A percentile compares a stretch with the other conserved stretches of the same genome.
Evolutionary conservation across 1,140 invertebrate species (phyloP).

Genomic region (Phymorhynchus buccinoides): DNA sequence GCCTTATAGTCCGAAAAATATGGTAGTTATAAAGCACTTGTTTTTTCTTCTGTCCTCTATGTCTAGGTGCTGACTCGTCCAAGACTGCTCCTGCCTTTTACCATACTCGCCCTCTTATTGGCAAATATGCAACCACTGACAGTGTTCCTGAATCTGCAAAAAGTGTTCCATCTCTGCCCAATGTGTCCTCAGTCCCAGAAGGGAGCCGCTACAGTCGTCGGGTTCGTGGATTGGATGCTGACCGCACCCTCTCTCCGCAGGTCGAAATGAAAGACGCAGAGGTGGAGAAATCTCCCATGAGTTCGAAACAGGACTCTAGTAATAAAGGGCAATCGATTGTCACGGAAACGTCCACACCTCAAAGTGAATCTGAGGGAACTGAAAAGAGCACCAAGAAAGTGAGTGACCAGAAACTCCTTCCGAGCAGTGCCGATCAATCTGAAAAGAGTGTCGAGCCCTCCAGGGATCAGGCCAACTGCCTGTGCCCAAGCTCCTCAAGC

Average conservation of each 20-base stretch:
- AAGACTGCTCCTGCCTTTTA: constrained; percentile 60
- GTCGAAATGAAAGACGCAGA: constrained; percentile 51
- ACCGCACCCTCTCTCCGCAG: constrained; percentile 50
- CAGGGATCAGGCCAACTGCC: neutral
- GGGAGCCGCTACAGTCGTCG: constrained; percentile 59
- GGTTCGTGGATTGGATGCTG: constrained; percentile 57
- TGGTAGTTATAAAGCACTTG: no score
- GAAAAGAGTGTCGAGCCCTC: neutral
- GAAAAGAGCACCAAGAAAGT: neutral
- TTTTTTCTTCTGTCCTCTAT: neutral
- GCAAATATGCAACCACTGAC: neutral
- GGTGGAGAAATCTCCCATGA: constrained; percentile 39
- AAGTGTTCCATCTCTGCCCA: constrained; percentile 9
- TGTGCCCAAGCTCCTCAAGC: neutral
- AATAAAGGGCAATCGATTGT: neutral
- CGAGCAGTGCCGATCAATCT: neutral
- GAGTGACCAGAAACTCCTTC: neutral
- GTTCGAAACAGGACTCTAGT: neutral
- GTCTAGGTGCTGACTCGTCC: constrained; percentile 38
- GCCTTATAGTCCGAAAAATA: no score
- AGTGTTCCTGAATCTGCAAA: neutral
- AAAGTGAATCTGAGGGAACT: neutral
- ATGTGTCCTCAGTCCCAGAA: constrained; percentile 29
- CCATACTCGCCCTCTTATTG: constrained; percentile 54
- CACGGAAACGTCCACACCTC: neutral